Evolutionary conservation across 2,888 invertebrate species (phyloP).

Genomic region (Pegoplata infirma): DNA sequence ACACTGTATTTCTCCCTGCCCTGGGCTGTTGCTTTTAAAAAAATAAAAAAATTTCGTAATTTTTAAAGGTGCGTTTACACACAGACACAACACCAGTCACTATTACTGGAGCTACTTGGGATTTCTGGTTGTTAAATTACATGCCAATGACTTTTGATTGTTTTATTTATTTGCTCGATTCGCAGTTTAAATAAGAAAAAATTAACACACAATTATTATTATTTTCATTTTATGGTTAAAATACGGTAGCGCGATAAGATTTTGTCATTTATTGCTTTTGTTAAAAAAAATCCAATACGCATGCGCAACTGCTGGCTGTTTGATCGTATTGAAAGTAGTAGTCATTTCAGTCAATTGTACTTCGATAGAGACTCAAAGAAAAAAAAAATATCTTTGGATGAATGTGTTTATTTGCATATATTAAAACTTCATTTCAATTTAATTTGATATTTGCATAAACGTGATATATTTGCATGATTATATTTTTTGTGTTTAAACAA

Average conservation of each 20-base stretch:
- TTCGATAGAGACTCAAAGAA: background rate
- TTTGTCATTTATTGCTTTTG: conserved; percentile 48
- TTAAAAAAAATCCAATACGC: background rate
- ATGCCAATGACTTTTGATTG: conserved; percentile 55
- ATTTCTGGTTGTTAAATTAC: conserved; percentile 18
- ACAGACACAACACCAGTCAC: background rate
- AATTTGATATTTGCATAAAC: conserved; percentile 53
- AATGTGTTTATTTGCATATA: conserved; percentile 25
- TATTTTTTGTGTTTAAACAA: conserved; percentile 16
- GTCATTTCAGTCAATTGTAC: background rate
- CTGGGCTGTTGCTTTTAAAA: background rate
- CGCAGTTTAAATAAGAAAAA: conserved; percentile 3
- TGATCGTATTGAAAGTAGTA: background rate
- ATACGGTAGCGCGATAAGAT: conserved; percentile 58
- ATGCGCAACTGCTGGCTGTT: background rate
- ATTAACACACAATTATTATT: background rate
- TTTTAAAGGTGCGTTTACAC: conserved; percentile 50
- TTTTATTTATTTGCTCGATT: background rate
- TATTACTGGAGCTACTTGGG: background rate
- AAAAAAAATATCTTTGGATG: background rate
- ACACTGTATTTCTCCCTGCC: background rate
- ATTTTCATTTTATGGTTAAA: conserved; percentile 18
- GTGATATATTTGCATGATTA: conserved; percentile 55
- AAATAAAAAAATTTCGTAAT: conserved; percentile 21
- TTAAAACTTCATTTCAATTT: conserved; percentile 37